Percentiles rank a stretch among this genome's conserved stretches.
Conservation (phyloP, 2,888 invertebrate species). For the Ornithoptera alexandrae region DNA sequence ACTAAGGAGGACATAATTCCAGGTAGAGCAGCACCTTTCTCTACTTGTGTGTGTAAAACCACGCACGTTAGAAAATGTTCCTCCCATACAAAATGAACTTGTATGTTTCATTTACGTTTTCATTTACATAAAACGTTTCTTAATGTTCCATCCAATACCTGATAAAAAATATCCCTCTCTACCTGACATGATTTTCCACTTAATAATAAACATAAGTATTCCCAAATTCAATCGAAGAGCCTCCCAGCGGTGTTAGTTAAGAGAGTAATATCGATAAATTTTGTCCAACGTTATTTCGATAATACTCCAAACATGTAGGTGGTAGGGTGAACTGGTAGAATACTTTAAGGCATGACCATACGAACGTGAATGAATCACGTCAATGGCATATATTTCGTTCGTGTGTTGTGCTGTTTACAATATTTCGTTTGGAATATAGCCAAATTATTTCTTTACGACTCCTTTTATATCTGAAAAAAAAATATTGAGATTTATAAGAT, state of each 20-base stretch:
- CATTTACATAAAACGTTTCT: constrained; percentile 23
- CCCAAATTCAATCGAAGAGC: constrained; percentile 47
- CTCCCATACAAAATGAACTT: constrained; percentile 7
- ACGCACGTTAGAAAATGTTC: not conserved
- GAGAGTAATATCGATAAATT: constrained; percentile 56
- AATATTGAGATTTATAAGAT: not conserved
- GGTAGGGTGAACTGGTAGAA: constrained; percentile 39
- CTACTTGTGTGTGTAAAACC: not conserved
- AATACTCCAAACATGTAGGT: constrained; percentile 45
- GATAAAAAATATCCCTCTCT: constrained; percentile 35
- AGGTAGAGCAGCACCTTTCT: not conserved
- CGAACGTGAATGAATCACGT: constrained; percentile 14
- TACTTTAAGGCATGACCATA: constrained; percentile 34
- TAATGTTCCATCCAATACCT: not conserved
- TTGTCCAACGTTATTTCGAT: constrained; percentile 47
- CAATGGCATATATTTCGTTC: not conserved
- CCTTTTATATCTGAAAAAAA: not conserved
- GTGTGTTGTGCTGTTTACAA: not conserved
- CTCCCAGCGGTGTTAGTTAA: constrained; percentile 43
- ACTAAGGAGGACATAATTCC: no score
- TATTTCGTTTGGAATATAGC: not conserved
- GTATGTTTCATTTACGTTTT: constrained; percentile 19
- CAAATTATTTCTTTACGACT: not conserved
- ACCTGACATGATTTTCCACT: constrained; percentile 48
- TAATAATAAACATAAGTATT: constrained; percentile 40